Evolutionary conservation across 2,797 vertebrate species (phyloP), one percentile per base, ranked within the genome.

Genomic region (Siniperca scherzeri): DNA sequence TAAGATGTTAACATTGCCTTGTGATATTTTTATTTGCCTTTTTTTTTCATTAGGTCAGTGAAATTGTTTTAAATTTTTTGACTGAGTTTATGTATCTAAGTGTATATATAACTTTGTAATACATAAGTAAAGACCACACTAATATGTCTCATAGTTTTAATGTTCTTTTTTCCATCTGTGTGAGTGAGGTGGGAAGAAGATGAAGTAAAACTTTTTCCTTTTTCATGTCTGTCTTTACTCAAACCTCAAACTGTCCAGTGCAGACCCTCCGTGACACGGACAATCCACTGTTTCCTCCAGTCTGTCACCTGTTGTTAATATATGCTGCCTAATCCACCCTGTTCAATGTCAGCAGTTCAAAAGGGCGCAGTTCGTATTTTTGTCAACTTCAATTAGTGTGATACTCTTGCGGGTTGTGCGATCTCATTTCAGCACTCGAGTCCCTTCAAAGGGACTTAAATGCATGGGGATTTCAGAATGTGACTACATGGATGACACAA

Each of bases 271-370:
- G 16, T 89, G 73, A 88, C 73, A 56, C 56, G 60, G 75, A 83
- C 60, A 36, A 56, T 88, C 85, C 86, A 40, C 85, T 75, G 76
- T 76, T 92, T 89, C 87, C 82, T 77, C 68, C 86, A 78, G 87
- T 86, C 88, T 87, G 93, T 97, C 97, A 97, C 96, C 97, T 98
- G 97, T 97, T 98, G 95, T 97, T 97, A 97, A 97, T 97, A 96
- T 97, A 94, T 88, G 81, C 95, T 14, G 72, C 89, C 94, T 97
- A 97, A 97, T 98, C 97, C 96, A 86, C 94, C 90, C 96, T 96
- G 97, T 91, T 95, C 96, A 95, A 94, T 97, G 96, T 98, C 97
- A 97, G 97, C 96, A 93, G 97, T 97, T 97, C 96, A 96, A 96
- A 97, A 97, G 96, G 96, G 94, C 93, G 94, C 96, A 95, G 95